Evolutionary conservation across 2,797 vertebrate genomes (phyloP).

Genomic region (Clangula hyemalis): DNA sequence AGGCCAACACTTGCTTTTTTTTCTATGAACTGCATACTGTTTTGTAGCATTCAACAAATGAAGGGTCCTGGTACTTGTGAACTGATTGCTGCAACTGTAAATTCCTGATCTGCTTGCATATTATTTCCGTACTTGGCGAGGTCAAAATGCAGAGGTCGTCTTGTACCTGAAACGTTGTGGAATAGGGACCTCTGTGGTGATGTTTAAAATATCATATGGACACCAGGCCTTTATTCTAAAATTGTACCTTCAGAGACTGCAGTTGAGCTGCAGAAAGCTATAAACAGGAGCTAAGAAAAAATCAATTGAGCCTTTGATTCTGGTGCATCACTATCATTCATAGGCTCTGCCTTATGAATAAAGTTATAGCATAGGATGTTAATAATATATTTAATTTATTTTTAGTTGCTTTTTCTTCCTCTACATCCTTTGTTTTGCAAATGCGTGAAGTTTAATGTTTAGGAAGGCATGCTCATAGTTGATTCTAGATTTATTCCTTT

Average conservation of each 20-base stretch:
- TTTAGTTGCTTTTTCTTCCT: background rate
- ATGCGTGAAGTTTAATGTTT: background rate
- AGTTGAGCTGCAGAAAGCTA: background rate
- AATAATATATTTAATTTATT: background rate
- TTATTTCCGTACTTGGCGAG: background rate
- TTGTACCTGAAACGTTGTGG: background rate
- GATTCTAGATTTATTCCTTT: conserved; percentile 1
- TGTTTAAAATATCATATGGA: background rate
- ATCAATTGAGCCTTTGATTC: background rate
- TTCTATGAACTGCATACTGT: background rate
- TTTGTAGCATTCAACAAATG: background rate
- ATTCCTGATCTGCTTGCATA: background rate
- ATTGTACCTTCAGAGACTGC: background rate
- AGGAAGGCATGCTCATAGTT: background rate
- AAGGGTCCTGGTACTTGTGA: background rate
- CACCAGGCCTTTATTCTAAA: background rate
- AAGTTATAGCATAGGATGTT: background rate
- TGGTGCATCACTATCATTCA: background rate
- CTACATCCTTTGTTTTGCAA: background rate
- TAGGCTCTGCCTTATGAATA: background rate
- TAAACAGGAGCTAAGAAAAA: background rate
- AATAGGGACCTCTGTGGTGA: background rate
- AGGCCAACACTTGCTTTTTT: background rate
- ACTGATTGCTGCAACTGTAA: background rate
- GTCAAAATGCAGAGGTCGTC: background rate